Conservation (phyloP, 1,140 invertebrate species). For the Drosophila sucinea region DNA sequence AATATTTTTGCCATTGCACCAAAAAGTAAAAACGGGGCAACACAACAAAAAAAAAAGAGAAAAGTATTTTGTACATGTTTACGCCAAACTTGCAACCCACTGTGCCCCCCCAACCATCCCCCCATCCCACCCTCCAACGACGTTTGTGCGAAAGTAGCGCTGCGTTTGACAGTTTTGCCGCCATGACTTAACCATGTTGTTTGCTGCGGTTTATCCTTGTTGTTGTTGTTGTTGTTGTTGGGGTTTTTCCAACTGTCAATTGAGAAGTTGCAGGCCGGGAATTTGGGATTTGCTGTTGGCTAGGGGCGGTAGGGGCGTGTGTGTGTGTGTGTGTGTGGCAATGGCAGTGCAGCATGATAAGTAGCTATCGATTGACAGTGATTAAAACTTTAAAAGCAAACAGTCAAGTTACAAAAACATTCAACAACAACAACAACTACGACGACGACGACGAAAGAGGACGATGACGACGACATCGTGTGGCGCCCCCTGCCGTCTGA, state of each 20-base stretch:
- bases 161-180: slow-evolving; percentile 73
- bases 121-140: not conserved
- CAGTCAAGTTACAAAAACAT: slow-evolving; percentile 68
- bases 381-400: slow-evolving; percentile 82
- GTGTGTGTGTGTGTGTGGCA: not conserved
- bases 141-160: slow-evolving; percentile 21
- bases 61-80: slow-evolving; percentile 81
- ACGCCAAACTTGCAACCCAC: slow-evolving; percentile 51
- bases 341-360: slow-evolving; percentile 73
- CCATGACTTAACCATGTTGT: slow-evolving; percentile 69
- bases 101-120: slow-evolving; percentile 28
- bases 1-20: slow-evolving; percentile 40
- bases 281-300: slow-evolving; percentile 1
- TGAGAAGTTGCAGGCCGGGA: slow-evolving; percentile 30
- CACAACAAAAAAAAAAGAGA: slow-evolving; percentile 16
- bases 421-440: slow-evolving; percentile 37
- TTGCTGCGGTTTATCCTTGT: slow-evolving; percentile 18
- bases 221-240: not conserved
- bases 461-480: slow-evolving; percentile 3
- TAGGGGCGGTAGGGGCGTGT: not conserved
- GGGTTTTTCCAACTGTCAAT: slow-evolving; percentile 50
- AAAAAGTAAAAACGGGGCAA: slow-evolving; percentile 2
- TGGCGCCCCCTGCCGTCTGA: slow-evolving; percentile 27
- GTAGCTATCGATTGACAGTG: slow-evolving; percentile 81
- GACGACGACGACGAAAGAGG: not conserved